Percentiles rank a stretch among this genome's conserved stretches.
phyloP scores from a whole-genome alignment of 1,140 invertebrate genomes.

The Cryptotermes secundus region DNA sequence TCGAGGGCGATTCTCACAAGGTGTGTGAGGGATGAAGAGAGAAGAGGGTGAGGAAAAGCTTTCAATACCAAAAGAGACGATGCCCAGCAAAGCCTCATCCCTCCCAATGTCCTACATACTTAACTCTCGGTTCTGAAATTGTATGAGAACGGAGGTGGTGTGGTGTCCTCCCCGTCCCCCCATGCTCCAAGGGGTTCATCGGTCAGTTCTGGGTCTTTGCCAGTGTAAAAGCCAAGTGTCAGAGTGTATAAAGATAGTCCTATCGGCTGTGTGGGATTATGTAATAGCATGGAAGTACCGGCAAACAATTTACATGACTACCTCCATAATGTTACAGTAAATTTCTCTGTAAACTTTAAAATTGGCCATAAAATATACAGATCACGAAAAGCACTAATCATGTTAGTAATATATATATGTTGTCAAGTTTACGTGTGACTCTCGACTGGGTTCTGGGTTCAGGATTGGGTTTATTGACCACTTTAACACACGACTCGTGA shows the following conservation, averaged over 20 bases:
- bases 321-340: no score
- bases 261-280: conserved; percentile 8
- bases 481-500: no score
- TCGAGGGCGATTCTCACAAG: conserved; percentile 7
- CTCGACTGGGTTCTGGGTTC: no score
- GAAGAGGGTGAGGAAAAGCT: background rate
- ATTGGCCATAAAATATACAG: no score
- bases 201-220: conserved; percentile 9
- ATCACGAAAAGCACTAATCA: no score
- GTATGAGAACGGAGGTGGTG: conserved; percentile 1
- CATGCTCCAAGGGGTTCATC: background rate
- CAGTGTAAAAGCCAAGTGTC: background rate
- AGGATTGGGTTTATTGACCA: no score
- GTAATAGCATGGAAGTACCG: background rate
- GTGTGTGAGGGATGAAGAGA: background rate
- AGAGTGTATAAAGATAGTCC: background rate
- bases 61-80: conserved; percentile 16
- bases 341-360: no score
- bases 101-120: conserved; percentile 7
- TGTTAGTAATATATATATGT: no score
- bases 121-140: conserved; percentile 14
- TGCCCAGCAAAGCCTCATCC: background rate
- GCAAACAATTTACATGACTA: background rate
- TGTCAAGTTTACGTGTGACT: no score
- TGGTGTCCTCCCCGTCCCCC: background rate